Conservation (phyloP, 2,888 invertebrate species). For the Xestoiulus laeticollis region DNA sequence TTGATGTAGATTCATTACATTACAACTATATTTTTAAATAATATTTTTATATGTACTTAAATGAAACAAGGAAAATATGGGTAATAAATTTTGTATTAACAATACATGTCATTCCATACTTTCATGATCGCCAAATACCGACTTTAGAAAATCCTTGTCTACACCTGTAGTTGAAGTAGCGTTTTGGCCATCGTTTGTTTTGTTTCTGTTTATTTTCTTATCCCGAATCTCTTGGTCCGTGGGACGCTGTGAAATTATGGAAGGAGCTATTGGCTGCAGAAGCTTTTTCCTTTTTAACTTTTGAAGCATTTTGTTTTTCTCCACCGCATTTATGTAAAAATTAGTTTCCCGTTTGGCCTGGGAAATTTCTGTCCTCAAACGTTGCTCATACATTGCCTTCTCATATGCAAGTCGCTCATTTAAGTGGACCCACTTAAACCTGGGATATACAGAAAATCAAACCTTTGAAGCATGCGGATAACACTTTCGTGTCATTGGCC, state of each 20-base stretch:
- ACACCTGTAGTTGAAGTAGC: not conserved
- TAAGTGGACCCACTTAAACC: conserved; percentile 96
- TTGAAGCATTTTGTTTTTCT: conserved; percentile 73
- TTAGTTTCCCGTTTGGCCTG: conserved; percentile 91
- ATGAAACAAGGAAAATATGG: not conserved
- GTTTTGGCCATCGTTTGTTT: not conserved
- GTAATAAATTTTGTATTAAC: conserved; percentile 5
- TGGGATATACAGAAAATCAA: conserved; percentile 58
- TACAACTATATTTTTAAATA: not conserved
- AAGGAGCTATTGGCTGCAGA: conserved; percentile 15
- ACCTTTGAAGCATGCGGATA: not conserved
- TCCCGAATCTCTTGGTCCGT: not conserved
- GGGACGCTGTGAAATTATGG: not conserved
- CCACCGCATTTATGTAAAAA: conserved; percentile 84
- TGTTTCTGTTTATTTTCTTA: not conserved
- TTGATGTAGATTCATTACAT: not conserved
- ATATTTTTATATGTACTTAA: not conserved
- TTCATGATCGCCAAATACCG: conserved; percentile 15
- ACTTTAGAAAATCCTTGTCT: conserved; percentile 11
- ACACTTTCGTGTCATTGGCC: not conserved
- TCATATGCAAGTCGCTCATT: conserved; percentile 94
- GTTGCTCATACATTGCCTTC: conserved; percentile 85
- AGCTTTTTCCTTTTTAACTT: conserved; percentile 53
- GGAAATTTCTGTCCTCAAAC: conserved; percentile 84
- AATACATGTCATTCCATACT: not conserved